Conservation (phyloP, 2,888 invertebrate genomes). For the Drosophila vallismaia region DNA sequence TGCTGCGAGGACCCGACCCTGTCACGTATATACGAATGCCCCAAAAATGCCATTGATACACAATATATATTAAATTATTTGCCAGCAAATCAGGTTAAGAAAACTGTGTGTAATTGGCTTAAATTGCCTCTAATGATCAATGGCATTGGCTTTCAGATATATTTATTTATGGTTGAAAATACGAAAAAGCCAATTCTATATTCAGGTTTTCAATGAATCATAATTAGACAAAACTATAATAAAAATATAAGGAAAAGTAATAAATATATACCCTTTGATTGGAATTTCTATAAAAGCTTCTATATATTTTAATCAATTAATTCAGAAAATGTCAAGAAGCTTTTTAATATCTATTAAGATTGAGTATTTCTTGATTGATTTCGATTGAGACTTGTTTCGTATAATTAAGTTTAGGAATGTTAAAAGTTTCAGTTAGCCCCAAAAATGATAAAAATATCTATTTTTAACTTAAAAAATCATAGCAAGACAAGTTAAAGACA, state of each 20-base stretch:
- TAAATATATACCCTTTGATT: too few relatives aligned
- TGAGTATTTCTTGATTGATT: not conserved
- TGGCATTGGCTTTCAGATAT: not conserved
- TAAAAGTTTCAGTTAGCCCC: not conserved
- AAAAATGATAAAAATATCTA: not conserved
- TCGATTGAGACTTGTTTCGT: not conserved
- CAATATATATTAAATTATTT: slow-evolving; percentile 11
- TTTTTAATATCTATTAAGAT: not conserved
- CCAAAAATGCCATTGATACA: slow-evolving; percentile 1
- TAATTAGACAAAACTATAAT: too few relatives aligned
- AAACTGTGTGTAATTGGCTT: slow-evolving; percentile 1
- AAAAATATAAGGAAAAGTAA: too few relatives aligned
- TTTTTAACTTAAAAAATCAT: not conserved
- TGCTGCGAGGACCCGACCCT: slow-evolving; percentile 52
- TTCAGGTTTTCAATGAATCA: too few relatives aligned
- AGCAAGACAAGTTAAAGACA: not conserved
- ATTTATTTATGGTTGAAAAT: not conserved
- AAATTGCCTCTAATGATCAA: slow-evolving; percentile 3
- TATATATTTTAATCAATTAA: not conserved
- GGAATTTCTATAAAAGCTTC: too few relatives aligned
- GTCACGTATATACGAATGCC: slow-evolving; percentile 28
- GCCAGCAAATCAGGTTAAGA: not conserved
- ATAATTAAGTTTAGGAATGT: not conserved
- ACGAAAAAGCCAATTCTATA: too few relatives aligned
- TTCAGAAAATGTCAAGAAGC: not conserved